Conservation (phyloP, 2,797 vertebrate species). For the Xenopus petersii region DNA sequence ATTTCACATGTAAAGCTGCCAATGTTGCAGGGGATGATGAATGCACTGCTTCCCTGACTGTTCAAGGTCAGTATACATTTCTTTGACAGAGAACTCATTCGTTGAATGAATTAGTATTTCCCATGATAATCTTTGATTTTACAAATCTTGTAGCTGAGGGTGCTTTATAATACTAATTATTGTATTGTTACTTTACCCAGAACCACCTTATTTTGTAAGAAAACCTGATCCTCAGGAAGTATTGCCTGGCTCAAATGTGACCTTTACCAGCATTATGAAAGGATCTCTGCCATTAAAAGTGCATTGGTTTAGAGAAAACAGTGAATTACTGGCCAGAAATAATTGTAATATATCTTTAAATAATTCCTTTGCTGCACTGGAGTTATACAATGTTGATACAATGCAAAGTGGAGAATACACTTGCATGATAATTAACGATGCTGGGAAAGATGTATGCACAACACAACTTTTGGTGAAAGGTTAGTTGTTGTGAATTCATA, state of each 20-base stretch:
- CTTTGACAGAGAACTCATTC: background rate
- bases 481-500: conserved; percentile 55
- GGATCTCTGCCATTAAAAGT: conserved; percentile 81
- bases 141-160: too few relatives aligned
- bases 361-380: conserved; percentile 74
- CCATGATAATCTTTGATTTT: too few relatives aligned
- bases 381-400: conserved; percentile 72
- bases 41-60: conserved; percentile 71
- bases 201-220: conserved; percentile 83
- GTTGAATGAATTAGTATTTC: background rate
- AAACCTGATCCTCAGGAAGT: conserved; percentile 77
- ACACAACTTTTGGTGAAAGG: conserved; percentile 82
- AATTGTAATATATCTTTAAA: conserved; percentile 72
- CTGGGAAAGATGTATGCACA: conserved; percentile 76
- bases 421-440: conserved; percentile 83
- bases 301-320: conserved; percentile 85
- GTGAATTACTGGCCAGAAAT: conserved; percentile 70
- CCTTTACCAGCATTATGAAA: conserved; percentile 78
- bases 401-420: conserved; percentile 82
- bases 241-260: conserved; percentile 74
- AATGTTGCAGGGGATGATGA: conserved; percentile 80
- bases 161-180: background rate
- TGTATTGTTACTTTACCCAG: conserved; percentile 58
- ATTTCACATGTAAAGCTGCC: conserved; percentile 77
- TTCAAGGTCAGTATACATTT: conserved; percentile 75